These are phyloP conservation scores for Ophthalmolycus amberensis DNA, from an alignment of 2,113 vertebrate genomes.

Conservation along the genomic window DNA sequence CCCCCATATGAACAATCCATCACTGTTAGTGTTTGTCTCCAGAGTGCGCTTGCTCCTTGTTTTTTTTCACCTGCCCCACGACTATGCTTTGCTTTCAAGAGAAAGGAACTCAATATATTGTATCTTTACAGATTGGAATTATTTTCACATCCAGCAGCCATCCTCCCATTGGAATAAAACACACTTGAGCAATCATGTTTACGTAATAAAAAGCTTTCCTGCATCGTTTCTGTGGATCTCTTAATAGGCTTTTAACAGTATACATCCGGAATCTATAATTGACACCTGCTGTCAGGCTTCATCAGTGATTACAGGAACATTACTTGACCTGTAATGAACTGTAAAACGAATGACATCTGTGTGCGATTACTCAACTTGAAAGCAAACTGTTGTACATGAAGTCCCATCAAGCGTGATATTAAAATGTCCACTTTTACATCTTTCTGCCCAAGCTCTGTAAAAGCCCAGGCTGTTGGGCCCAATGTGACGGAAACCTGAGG, in stretches of 20 bases:
- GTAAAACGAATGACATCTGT: slow-evolving; percentile 74
- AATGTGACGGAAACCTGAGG: slow-evolving; percentile 71
- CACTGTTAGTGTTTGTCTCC: slow-evolving; percentile 76
- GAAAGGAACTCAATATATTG: slow-evolving; percentile 46
- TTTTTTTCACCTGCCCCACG: slow-evolving; percentile 42
- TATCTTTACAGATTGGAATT: slow-evolving; percentile 42
- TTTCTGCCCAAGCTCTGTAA: slow-evolving; percentile 52
- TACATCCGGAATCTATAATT: slow-evolving; percentile 60
- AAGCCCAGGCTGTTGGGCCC: slow-evolving; percentile 53
- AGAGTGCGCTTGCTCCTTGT: slow-evolving; percentile 52
- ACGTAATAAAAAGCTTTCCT: slow-evolving; percentile 24
- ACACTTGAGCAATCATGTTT: slow-evolving; percentile 13
- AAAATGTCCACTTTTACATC: slow-evolving; percentile 80
- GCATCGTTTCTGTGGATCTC: slow-evolving; percentile 46
- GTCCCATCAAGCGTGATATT: slow-evolving; percentile 78
- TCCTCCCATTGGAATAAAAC: slow-evolving; percentile 24
- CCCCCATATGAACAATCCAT: slow-evolving; percentile 77
- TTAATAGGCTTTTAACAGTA: slow-evolving; percentile 63
- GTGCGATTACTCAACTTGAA: slow-evolving; percentile 73
- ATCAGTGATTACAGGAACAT: slow-evolving; percentile 68
- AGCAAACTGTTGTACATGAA: slow-evolving; percentile 80
- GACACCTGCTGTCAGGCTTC: slow-evolving; percentile 68
- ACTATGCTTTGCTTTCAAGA: slow-evolving; percentile 58
- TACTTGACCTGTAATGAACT: slow-evolving; percentile 76
- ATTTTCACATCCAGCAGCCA: slow-evolving; percentile 24